Conservation (phyloP, 1,140 invertebrate genomes). For the Parapsyche elsis region DNA sequence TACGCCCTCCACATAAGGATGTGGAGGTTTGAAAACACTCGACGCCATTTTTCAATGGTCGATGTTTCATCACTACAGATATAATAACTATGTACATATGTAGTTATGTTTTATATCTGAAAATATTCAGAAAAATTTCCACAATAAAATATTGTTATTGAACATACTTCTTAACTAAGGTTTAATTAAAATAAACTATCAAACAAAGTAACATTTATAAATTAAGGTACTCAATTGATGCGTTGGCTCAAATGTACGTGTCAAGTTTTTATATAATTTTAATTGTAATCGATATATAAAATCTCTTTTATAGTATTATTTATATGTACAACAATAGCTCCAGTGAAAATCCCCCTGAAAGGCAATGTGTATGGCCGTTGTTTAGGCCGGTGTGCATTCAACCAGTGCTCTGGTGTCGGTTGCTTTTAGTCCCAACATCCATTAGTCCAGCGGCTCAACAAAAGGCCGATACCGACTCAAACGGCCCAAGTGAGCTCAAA, state of each 20-base stretch:
- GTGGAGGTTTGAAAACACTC: slow-evolving; percentile 16
- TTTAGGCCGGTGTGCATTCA: slow-evolving; percentile 20
- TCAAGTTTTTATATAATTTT: too few species aligned
- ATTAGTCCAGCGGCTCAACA: slow-evolving; percentile 9
- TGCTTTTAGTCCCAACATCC: slow-evolving; percentile 24
- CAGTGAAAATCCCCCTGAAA: background rate
- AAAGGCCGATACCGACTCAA: background rate
- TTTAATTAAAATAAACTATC: too few species aligned
- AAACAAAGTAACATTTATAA: too few species aligned
- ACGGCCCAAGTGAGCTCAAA: background rate
- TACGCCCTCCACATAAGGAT: background rate
- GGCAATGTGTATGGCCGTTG: background rate
- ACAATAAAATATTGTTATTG: too few species aligned
- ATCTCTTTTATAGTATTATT: too few species aligned
- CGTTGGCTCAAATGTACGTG: too few species aligned
- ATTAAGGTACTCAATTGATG: too few species aligned
- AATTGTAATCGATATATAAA: too few species aligned
- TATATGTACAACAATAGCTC: too few species aligned
- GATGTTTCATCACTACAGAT: background rate
- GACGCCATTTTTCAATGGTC: slow-evolving; percentile 3
- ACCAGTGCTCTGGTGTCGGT: slow-evolving; percentile 20
- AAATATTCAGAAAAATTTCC: too few species aligned
- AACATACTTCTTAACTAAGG: too few species aligned
- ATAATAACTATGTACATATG: background rate
- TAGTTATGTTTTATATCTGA: too few species aligned